Base-by-base conservation (phyloP, 2,888 invertebrate genomes). In the Scrobipalpa costella region DNA sequence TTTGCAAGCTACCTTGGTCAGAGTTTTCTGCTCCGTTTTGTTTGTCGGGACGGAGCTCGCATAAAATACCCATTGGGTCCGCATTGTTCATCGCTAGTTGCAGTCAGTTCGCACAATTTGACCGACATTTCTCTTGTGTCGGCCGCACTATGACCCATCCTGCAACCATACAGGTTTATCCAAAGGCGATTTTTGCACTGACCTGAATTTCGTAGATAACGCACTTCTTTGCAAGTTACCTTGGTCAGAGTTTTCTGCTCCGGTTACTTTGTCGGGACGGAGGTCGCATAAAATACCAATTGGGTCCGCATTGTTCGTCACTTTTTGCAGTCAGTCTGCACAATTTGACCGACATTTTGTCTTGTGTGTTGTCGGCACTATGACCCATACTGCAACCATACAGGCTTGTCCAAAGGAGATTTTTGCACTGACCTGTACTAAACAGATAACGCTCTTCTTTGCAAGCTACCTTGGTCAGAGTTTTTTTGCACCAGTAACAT, bases 321-420 rank as follows among this genome's bases (percentile, higher is more conserved):
- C 84, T 84, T 84, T 73, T 75, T 73, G 72, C 73, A 74, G 75
- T 71, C 67, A 72, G 73, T 73, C 69, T 78, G 80, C 75, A 85
- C 86, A 88, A 90, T 89, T 88, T 87, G 86, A 84, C 80, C 81
- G 74, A 75, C 84, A 83, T 85, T 86, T n/a, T n/a, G n/a, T 86
- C 84, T 85, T 84, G 83, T 77, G 83, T 85, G 85, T 81, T 79
- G 79, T 78, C 77, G 79, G 80, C 80, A 84, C 85, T 78, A 74
- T 80, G 13, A 27, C 44, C 17, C 19, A 44, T 17, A 3, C n/a
- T 44, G 21, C 11, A 34, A 34, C 33, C 50, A 13, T 34, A 49
- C 19, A 34, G 17, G 0, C n/a, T 55, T 33, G 15, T 15, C 8
- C 11, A 19, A 8, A 49, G 17, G 8, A 49, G 27, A 27, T 27